phyloP scores from a whole-genome alignment of 1,140 invertebrate genomes.

The Conus ventricosus region DNA sequence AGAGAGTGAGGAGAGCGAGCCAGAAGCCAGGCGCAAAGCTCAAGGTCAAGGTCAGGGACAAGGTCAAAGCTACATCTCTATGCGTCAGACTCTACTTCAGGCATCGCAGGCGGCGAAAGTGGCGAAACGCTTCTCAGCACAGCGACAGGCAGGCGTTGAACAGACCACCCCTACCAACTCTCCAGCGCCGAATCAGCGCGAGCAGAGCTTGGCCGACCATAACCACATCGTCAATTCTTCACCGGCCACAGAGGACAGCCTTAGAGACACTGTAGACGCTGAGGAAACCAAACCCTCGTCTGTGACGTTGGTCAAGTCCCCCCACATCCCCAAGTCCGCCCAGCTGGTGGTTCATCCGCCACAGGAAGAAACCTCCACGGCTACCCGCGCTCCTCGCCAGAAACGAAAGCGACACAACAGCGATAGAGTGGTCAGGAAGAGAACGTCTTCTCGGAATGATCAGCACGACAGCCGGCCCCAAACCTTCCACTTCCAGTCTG shows the following conservation, averaged over 20 bases:
- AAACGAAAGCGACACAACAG: conserved; percentile 26
- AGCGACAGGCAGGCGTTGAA: neutral
- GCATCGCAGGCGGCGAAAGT: too few species aligned
- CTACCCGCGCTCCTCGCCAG: neutral
- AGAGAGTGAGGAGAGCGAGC: neutral
- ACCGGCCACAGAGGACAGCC: neutral
- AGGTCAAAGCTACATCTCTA: neutral
- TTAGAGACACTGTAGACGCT: neutral
- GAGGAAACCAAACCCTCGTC: neutral
- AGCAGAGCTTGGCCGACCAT: neutral
- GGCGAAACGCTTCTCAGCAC: neutral
- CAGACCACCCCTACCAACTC: neutral
- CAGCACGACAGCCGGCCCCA: neutral
- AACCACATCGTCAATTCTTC: too few species aligned
- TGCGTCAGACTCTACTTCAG: too few species aligned
- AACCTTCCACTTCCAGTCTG: neutral
- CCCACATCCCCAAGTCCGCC: neutral
- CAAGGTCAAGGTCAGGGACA: too few species aligned
- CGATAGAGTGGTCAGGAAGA: neutral
- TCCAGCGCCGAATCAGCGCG: too few species aligned
- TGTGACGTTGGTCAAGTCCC: neutral
- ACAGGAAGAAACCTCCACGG: neutral
- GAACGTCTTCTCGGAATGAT: neutral
- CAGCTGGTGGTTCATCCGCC: neutral
- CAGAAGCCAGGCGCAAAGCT: neutral